A percentile compares a stretch with the other conserved stretches of the same genome.
phyloP scores from a whole-genome alignment of 1,140 invertebrate species.

The Episyrphus balteatus region DNA sequence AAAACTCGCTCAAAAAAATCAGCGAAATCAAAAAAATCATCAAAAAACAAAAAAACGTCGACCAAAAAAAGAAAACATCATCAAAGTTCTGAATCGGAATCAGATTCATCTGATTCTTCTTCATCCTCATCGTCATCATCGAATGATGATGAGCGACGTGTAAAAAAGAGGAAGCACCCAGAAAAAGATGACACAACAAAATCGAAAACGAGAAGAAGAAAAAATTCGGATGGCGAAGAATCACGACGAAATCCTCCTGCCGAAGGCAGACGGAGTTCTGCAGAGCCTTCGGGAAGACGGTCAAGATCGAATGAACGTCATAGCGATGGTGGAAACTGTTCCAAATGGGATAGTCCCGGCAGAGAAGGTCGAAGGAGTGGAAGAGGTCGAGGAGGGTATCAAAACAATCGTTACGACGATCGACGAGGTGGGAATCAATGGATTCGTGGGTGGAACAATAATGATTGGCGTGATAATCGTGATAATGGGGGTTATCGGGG shows the following conservation, averaged over 20 bases:
- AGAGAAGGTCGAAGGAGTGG: constrained; percentile 11
- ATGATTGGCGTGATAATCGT: too few species aligned
- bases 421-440: constrained; percentile 2
- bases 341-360: constrained; percentile 28
- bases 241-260: too few species aligned
- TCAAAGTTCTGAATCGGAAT: constrained; percentile 8
- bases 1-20: constrained; percentile 7
- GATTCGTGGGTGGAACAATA: too few species aligned
- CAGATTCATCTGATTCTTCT: not conserved
- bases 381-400: not conserved
- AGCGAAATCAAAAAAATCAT: not conserved
- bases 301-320: too few species aligned
- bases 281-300: too few species aligned
- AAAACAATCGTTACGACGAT: constrained; percentile 4
- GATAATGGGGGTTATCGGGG: too few species aligned
- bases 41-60: constrained; percentile 5
- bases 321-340: constrained; percentile 2
- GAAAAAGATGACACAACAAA: too few species aligned
- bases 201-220: too few species aligned
- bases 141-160: not conserved
- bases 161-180: too few species aligned
- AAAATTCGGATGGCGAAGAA: too few species aligned
- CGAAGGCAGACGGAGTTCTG: too few species aligned
- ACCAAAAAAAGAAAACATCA: constrained; percentile 6
- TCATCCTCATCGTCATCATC: not conserved